Base-by-base conservation (phyloP, 2,888 invertebrate species). In the Ditula angustiorana region DNA sequence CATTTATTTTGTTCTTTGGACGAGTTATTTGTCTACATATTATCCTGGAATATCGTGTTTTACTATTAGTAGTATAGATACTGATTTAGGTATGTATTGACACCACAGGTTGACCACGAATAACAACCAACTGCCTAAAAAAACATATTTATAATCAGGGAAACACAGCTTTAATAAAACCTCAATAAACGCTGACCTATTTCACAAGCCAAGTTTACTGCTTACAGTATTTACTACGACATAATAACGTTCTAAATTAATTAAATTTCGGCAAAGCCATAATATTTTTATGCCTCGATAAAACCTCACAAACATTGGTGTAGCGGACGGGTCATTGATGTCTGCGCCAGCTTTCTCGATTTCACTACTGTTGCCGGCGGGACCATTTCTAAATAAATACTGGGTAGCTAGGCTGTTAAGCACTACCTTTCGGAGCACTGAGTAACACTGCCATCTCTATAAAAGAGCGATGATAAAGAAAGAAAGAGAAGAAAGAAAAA, bases 321-420 rank as follows among this genome's bases (percentile, higher is more conserved):
- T 61, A 46, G 41, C 62, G 58, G 69, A 24, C 23, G 68, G 79
- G 82, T 82, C 81, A 76, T 74, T 75, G 79, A 71, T 72, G 68
- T 61, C 70, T 41, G 62, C 80, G 72, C 80, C 28, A 26, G 37
- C 59, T 81, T 81, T 81, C 81, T 75, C 79, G 71, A 77, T 82
- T 81, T 82, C 81, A 77, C 81, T 71, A 19, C 50, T 35, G 47
- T 33, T 26, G 11, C 28, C 37, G 35, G 35, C 11, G 19, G 7
- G 19, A 41, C 46, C 37, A 33, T 58, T 55, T 61, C 52, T 55
- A 46, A 41, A 44, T 55, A 46, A 41, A 44, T 30, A 37, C 46
- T 44, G 19, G 16, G 49, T 8, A 41, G 35, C 35, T 37, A 7
- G 35, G 13, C 35, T n/a, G n/a, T n/a, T n/a, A 13, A 59, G 10